These are phyloP conservation scores for Montipora foliosa DNA, from an alignment of 64 coral and sea anemone species.

Conservation along the genomic window DNA sequence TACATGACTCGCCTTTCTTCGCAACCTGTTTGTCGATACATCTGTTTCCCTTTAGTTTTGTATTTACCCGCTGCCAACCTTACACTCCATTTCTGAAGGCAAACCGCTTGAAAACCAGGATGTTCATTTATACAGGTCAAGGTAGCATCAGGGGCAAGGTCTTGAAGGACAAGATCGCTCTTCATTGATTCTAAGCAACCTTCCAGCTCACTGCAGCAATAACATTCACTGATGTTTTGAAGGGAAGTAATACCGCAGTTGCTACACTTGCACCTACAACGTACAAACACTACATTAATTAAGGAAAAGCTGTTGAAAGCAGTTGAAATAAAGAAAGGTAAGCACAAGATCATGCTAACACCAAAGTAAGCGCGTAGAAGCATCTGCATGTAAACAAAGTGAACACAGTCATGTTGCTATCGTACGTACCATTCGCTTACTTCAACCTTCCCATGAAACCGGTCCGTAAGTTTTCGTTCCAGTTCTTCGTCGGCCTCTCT, in stretches of 20 bases:
- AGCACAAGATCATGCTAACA: neutral
- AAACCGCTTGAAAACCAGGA: slow-evolving; percentile 36
- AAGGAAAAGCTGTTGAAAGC: neutral
- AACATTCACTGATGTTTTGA: slow-evolving; percentile 66
- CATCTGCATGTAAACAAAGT: too few species aligned
- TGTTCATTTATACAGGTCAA: slow-evolving; percentile 36
- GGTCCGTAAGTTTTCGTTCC: neutral
- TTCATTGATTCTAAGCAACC: slow-evolving; percentile 46
- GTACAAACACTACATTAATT: neutral
- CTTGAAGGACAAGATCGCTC: slow-evolving; percentile 54
- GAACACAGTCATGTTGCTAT: too few species aligned
- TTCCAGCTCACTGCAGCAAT: slow-evolving; percentile 67
- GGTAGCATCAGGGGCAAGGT: neutral
- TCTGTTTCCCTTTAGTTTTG: slow-evolving; percentile 11
- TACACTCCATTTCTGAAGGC: slow-evolving; percentile 74
- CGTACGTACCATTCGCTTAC: too few species aligned
- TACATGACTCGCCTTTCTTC: slow-evolving; percentile 43
- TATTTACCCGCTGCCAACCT: slow-evolving; percentile 31
- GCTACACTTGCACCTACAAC: slow-evolving; percentile 67
- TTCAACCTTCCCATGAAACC: too few species aligned
- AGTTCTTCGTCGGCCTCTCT: neutral
- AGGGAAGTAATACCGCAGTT: slow-evolving; percentile 15
- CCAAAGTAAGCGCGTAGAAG: neutral
- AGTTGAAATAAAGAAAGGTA: neutral
- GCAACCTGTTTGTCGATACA: slow-evolving; percentile 24